Base-by-base conservation (phyloP, 2,888 invertebrate genomes). In the Tanypteryx hageni region DNA sequence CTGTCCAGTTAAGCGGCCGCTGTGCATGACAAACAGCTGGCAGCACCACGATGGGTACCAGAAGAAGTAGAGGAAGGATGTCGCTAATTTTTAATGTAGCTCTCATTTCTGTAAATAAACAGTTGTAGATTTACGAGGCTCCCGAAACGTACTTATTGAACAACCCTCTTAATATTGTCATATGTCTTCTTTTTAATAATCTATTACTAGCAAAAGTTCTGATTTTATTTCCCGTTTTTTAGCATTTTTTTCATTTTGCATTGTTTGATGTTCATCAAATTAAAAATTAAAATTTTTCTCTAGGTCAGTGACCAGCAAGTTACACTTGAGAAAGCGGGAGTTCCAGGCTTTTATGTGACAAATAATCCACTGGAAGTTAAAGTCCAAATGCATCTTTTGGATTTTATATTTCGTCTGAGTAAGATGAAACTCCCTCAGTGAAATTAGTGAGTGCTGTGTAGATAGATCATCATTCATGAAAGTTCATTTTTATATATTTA, bases 311-410 rank as follows among this genome's bases (percentile, higher is more conserved):
- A 99, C 94, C 99, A 99, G 94, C 99, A 99, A 95, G 97, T 97
- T 82, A 98, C 97, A 92, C 95, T 99, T 93, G 98, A 99, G 94
- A 98, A 98, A 94, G 99, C 99, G 57, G 99, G 98, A 0, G 97
- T 98, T 0, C 98, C 99, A 76, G 99, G 99, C 64, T 99, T 99
- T 95, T 98, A 97, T 95, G 97, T 98, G 0, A 99, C 99, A 0
- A 98, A 97, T 94, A 98, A 98, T 95, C 97, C 98, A 2, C 96
- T 97, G 94, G 99, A 99, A 95, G 97, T 99, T 59, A 97, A 98
- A 95, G 97, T 99, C 27, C 99, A 99, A 96, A 99, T 99, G 98
- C 97, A 98, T 95, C 95, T 99, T 5, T 95, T 99, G 92, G 98
- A 99, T 94, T 99, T 99, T 95, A 98, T 99, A 94, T 96, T 98